A percentile compares a stretch with the other conserved stretches of the same genome.
phyloP scores from a whole-genome alignment of 2,113 vertebrate genomes.

The Daboia siamensis region DNA sequence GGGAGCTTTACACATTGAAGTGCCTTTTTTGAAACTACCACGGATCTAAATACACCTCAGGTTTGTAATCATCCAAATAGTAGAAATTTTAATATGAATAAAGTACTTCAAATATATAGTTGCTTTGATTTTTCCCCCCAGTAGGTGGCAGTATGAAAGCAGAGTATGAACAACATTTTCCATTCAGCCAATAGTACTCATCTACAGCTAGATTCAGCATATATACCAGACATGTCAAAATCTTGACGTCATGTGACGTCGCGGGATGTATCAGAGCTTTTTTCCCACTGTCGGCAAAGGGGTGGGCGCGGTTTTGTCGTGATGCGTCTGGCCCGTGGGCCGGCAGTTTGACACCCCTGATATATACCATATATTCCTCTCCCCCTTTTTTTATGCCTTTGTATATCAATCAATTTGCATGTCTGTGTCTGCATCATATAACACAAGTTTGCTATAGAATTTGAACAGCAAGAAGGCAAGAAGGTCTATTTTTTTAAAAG shows the following conservation, averaged over 20 bases:
- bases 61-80: slow-evolving; percentile 7
- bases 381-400: background rate
- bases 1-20: slow-evolving; percentile 53
- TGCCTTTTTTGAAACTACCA: slow-evolving; percentile 65
- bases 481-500: background rate
- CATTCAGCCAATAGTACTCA: background rate
- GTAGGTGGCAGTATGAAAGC: slow-evolving; percentile 57
- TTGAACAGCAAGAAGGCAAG: background rate
- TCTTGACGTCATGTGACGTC: too few relatives aligned
- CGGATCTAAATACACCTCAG: slow-evolving; percentile 33
- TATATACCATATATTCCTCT: background rate
- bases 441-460: background rate
- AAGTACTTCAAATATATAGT: slow-evolving; percentile 34
- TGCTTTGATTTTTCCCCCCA: slow-evolving; percentile 17
- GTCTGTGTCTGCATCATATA: background rate
- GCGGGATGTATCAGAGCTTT: too few relatives aligned
- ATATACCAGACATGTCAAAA: background rate
- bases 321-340: too few relatives aligned
- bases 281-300: too few relatives aligned
- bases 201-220: background rate
- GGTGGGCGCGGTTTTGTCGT: too few relatives aligned
- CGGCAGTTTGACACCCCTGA: too few relatives aligned
- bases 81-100: slow-evolving; percentile 54
- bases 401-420: background rate
- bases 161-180: background rate